Evolutionary conservation across 2,113 vertebrate genomes (phyloP), one percentile per base, ranked within the genome.

Genomic region (Peucedramus taeniatus): DNA sequence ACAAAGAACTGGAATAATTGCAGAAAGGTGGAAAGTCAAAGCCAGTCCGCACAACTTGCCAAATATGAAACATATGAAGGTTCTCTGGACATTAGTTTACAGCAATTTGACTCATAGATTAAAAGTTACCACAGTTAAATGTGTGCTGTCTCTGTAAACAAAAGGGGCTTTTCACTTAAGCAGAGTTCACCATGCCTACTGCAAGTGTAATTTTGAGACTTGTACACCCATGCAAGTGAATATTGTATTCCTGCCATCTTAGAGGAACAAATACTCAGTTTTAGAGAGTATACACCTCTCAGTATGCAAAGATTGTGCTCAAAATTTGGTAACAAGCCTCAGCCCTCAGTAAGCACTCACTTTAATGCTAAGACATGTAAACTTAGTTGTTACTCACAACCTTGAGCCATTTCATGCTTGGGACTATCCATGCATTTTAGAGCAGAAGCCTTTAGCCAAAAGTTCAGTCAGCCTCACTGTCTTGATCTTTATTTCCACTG

Each of bases 181-280:
- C 11, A 35, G 10, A 61, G 35, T n/a, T 90, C 50, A 72, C 40
- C 8, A 5, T 2, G 17, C 30, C 30, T 30, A 37, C 44, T 80
- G 7, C 39, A 71, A 39, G 35, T n/a, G 3, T 71, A 33, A 10
- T 37, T 63, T 75, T 56, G 54, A 64, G 50, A 57, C 13, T 51
- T 54, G 10, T 83, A 54, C 22, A n/a, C 30, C 50, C 47, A 65
- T 24, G 42, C 2, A 2, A 49, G 30, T 12, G 17, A 77, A 42
- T 65, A 49, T 33, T 74, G 15, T 44, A 26, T 50, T 78, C 37
- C 42, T 74, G 31, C 50, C 69, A 56, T 20, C 27, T 35, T 72
- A 71, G 6, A 69, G 44, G 49, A 68, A 70, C 10, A 69, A 64
- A 19, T 16, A 50, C 1, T 49, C 3, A 0, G 0, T 4, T 88